A percentile compares a stretch with the other conserved stretches of the same genome.
phyloP scores from a whole-genome alignment of 2,113 vertebrate species.

The Malaclemys terrapin region DNA sequence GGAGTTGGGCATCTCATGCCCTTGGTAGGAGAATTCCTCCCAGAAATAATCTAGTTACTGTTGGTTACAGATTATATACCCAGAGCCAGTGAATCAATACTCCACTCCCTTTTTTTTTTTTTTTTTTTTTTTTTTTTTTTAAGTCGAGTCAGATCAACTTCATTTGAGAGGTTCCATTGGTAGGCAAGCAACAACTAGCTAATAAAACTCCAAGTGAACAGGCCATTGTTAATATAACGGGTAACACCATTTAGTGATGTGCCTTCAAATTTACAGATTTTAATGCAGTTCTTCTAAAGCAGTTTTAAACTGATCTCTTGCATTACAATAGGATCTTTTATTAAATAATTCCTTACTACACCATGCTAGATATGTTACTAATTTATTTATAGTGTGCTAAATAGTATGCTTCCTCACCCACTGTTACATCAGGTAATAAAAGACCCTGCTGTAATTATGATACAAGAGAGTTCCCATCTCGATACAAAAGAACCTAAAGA shows the following conservation, averaged over 20 bases:
- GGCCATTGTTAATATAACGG: neutral
- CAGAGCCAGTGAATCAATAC: neutral
- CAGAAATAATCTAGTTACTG: neutral
- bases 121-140: no score
- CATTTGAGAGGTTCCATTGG: neutral
- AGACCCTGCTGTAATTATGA: neutral
- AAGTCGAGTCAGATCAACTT: neutral
- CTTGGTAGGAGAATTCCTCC: neutral
- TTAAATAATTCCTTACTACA: neutral
- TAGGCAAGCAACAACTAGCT: neutral
- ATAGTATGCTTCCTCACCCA: neutral
- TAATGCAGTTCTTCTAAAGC: neutral
- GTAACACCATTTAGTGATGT: neutral
- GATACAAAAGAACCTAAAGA: neutral
- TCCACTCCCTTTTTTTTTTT: neutral
- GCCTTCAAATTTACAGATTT: neutral
- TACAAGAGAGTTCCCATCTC: neutral
- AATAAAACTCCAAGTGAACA: neutral
- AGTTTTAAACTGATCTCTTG: neutral
- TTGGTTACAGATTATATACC: neutral
- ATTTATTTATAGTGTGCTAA: neutral
- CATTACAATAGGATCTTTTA: neutral
- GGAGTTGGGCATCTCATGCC: neutral
- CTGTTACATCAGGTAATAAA: neutral
- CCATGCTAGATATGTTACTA: neutral